These are phyloP conservation scores for Neoarius graeffei DNA, from an alignment of 2,113 vertebrate species.

Conservation along the genomic window DNA sequence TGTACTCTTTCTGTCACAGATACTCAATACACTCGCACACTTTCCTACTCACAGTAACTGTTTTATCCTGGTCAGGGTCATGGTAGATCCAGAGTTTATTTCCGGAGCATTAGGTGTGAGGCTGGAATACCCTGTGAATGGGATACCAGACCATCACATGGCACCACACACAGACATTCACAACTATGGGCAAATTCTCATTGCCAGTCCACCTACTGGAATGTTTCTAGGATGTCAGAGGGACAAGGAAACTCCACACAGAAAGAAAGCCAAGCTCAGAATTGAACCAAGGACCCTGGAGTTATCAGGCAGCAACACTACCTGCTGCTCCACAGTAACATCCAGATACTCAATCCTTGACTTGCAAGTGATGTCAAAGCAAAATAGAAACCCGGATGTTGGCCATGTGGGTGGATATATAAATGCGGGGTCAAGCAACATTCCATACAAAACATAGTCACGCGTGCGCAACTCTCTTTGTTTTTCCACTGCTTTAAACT, in stretches of 20 bases:
- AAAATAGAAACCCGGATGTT: no score
- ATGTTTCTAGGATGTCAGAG: not conserved
- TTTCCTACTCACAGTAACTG: not conserved
- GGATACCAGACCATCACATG: not conserved
- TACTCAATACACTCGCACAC: not conserved
- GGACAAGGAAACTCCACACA: not conserved
- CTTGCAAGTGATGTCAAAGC: no score
- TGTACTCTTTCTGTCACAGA: not conserved
- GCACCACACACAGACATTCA: not conserved
- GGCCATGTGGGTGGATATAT: no score
- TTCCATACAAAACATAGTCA: no score
- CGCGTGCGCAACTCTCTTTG: no score
- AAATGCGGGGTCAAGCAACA: no score
- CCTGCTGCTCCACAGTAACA: not conserved
- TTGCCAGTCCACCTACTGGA: not conserved
- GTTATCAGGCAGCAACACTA: not conserved
- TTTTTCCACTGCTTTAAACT: no score
- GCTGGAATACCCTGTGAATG: not conserved
- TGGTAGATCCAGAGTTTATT: not conserved
- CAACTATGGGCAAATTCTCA: not conserved
- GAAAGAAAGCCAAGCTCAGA: not conserved
- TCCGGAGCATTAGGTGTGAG: not conserved
- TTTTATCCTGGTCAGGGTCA: not conserved
- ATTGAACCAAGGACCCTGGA: not conserved
- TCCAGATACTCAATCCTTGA: not conserved